Percentiles rank a stretch among this genome's conserved stretches.
Evolutionary conservation across 2,888 invertebrate species (phyloP).

Genomic region (Tetranychus truncatus): DNA sequence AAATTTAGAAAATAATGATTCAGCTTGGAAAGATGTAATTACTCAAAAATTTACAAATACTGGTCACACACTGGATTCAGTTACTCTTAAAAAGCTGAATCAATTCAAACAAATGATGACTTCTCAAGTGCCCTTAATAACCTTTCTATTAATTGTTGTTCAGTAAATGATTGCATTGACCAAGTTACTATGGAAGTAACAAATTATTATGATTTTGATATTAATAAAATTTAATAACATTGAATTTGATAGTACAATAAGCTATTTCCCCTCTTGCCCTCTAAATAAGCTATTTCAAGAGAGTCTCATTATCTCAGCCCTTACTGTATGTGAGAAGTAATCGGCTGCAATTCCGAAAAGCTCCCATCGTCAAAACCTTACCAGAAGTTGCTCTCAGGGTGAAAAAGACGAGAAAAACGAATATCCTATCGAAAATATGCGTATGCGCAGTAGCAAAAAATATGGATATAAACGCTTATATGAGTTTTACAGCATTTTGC

Average conservation of each 20-base stretch:
- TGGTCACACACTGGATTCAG: not conserved
- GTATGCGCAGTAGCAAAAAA: too few species aligned
- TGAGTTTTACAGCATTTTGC: too few species aligned
- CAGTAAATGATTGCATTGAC: not conserved
- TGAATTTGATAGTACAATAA: not conserved
- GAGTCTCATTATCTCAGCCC: not conserved
- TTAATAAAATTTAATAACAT: not conserved
- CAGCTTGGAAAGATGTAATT: not conserved
- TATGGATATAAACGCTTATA: too few species aligned
- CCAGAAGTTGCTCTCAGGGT: too few species aligned
- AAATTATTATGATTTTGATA: not conserved
- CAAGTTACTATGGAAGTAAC: not conserved
- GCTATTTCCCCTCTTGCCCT: not conserved
- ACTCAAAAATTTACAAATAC: not conserved
- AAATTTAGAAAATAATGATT: too few species aligned
- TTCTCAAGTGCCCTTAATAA: not conserved
- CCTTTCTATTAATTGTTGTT: not conserved
- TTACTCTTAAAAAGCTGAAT: not conserved
- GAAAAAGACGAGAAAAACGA: too few species aligned
- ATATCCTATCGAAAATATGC: too few species aligned
- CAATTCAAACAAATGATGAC: not conserved
- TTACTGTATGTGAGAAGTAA: not conserved
- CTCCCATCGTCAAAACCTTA: too few species aligned
- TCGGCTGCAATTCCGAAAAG: too few species aligned
- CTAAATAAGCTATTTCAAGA: too few species aligned